A percentile compares a stretch with the other conserved stretches of the same genome.
Conservation (phyloP, 2,888 invertebrate species). For the Ctena decussata region DNA sequence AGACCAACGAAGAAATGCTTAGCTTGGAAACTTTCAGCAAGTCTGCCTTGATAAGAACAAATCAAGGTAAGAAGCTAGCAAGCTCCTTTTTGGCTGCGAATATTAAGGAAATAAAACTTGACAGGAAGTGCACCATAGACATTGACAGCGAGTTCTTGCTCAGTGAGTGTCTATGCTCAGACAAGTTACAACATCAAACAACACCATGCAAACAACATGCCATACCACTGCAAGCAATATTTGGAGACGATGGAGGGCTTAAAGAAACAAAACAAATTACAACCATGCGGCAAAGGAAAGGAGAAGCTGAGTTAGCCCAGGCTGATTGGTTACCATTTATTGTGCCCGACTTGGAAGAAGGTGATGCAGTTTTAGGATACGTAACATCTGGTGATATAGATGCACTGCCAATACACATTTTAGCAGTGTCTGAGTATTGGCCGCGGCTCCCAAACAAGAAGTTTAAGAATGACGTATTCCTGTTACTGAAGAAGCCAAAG, state of each 20-base stretch:
- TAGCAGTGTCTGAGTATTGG: constrained; percentile 38
- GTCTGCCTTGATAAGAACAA: constrained; percentile 15
- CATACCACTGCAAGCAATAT: constrained; percentile 16
- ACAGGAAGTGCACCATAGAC: constrained; percentile 3
- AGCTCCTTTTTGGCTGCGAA: constrained; percentile 34
- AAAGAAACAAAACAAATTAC: not conserved
- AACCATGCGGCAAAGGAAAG: constrained; percentile 25
- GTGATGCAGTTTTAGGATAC: constrained; percentile 15
- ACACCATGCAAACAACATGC: constrained; percentile 11
- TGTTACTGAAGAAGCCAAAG: constrained; percentile 25
- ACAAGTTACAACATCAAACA: not conserved
- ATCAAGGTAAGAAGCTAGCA: constrained; percentile 35
- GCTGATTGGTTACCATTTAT: constrained; percentile 36
- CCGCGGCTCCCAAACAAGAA: constrained; percentile 22
- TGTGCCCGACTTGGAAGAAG: not conserved
- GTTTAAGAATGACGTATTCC: constrained; percentile 30
- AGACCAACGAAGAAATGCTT: constrained; percentile 27
- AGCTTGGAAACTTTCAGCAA: constrained; percentile 14
- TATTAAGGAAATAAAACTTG: not conserved
- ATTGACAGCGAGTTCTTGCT: constrained; percentile 34
- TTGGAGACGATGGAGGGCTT: constrained; percentile 1
- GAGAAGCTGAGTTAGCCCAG: constrained; percentile 46
- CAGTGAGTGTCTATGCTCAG: not conserved
- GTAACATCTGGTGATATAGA: constrained; percentile 54
- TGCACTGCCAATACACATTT: constrained; percentile 39